A percentile compares a stretch with the other conserved stretches of the same genome.
These are phyloP conservation scores for Drosophila nigromelanica DNA, from an alignment of 1,140 invertebrate species.

Conservation along the genomic window DNA sequence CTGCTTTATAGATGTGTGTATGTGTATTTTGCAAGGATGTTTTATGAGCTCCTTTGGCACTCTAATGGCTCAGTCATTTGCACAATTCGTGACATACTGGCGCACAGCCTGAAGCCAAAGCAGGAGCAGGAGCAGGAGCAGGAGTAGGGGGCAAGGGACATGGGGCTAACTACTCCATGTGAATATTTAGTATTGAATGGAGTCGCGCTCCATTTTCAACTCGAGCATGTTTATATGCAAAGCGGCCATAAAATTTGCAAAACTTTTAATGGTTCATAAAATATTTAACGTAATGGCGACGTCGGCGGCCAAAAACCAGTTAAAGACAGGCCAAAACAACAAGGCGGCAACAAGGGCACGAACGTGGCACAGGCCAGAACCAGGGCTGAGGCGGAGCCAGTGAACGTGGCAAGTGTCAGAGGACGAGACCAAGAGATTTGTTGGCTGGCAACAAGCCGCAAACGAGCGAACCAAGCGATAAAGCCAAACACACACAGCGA, in stretches of 20 bases:
- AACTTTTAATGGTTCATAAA: conserved; percentile 83
- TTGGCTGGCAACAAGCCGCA: conserved; percentile 71
- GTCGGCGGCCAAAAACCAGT: conserved; percentile 59
- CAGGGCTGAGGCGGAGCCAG: too few relatives aligned
- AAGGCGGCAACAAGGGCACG: conserved; percentile 14
- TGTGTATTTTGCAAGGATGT: conserved; percentile 47
- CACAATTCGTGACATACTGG: conserved; percentile 74
- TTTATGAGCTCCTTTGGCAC: conserved; percentile 79
- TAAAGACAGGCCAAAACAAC: conserved; percentile 66
- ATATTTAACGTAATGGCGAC: conserved; percentile 76
- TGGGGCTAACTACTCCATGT: conserved; percentile 2
- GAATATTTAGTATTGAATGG: conserved; percentile 19
- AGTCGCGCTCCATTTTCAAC: conserved; percentile 30
- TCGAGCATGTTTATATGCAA: conserved; percentile 68
- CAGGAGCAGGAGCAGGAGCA: background rate
- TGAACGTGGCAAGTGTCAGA: conserved; percentile 11
- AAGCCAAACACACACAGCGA: conserved; percentile 33
- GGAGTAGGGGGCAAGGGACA: background rate
- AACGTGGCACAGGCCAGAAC: background rate
- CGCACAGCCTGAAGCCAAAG: conserved; percentile 40
- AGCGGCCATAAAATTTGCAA: conserved; percentile 80
- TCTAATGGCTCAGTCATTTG: conserved; percentile 78
- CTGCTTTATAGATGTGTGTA: conserved; percentile 8
- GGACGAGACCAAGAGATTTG: conserved; percentile 55
- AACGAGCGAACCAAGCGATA: conserved; percentile 58